Evolutionary conservation across 2,888 invertebrate species (phyloP), one percentile per base, ranked within the genome.

Genomic region (Nasonia oneida): DNA sequence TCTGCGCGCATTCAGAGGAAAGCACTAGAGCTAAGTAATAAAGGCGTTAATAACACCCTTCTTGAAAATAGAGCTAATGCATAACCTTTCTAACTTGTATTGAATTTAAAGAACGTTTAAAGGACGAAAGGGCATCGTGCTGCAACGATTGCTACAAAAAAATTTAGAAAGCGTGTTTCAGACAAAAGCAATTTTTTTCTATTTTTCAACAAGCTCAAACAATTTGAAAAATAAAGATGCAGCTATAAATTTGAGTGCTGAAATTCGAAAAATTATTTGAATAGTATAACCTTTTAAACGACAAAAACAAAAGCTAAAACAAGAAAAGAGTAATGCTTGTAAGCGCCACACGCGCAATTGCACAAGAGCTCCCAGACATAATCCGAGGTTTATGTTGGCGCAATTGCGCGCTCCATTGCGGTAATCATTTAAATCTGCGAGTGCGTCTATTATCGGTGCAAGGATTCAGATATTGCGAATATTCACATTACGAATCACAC

Each of bases 331-430:
- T 18, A 61, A 29, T 42, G 15, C 53, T 79, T 47, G 29, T 53
- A 76, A 85, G 80, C 75, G 71, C 42, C 50, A 70, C 71, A 87
- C 84, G 81, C 87, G 79, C 84, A 84, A 87, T 88, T 83, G 86
- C 85, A 73, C 79, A 76, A 37, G 64, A 83, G 83, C 77, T 67
- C 67, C 71, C 37, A 71, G 79, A 83, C 86, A 89, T 90, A 91
- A 90, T 89, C 89, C 87, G 84, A 85, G 87, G 86, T 88, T 89
- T 88, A 89, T 87, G 75, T 67, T 67, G 67, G 14, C 6, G 67
- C 14, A 29, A 67, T 67, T 67, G 29, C 67, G 33, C 33, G 67
- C 67, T 67, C 80, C 88, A 87, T 87, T 87, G 86, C 84, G 81
- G 79, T 77, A 78, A 89, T 88, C 87, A 88, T 88, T 86, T 80